Evolutionary conservation across 1,140 invertebrate species (phyloP), one percentile per base, ranked within the genome.

Genomic region (Charaxes varanes): DNA sequence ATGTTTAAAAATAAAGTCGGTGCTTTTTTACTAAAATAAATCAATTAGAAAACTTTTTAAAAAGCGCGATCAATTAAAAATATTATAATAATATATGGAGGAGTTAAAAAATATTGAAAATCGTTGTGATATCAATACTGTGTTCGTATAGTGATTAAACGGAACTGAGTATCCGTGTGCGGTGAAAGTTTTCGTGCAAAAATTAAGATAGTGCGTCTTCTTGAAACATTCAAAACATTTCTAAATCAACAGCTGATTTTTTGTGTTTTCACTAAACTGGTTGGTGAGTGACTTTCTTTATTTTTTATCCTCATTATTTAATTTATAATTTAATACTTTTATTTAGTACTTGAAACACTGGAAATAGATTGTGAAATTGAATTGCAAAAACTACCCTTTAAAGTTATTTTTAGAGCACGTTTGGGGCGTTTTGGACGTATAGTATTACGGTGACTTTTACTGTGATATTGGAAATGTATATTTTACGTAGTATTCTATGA

Each of bases 101-200:
- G n/a, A n/a, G n/a, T n/a, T n/a, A n/a, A 46, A 27, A 18, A 2
- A 28, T 16, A 19, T 30, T 6, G 18, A 41, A 23, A 33, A 34
- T n/a, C 22, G 32, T 32, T 33, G 21, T 45, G 10, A 37, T 38
- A 15, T 41, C 31, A 44, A 34, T 41, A 32, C 34, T 44, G 48
- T 43, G 17, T 18, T 38, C n/a, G n/a, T n/a, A n/a, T n/a, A n/a
- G n/a, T n/a, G n/a, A n/a, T 6, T 23, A 60, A 57, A 35, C 62
- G 54, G 57, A 67, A 54, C 52, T 57, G 27, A 51, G 54, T 58
- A 42, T 48, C 35, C 37, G 61, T 62, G 62, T 46, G 42, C 34
- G 57, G 57, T 71, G 67, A 71, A 71, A 71, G 67, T 71, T 53
- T 62, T 41, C 36, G 58, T 60, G 53, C 40, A 42, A 30, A 37